Percentiles rank a stretch among this genome's conserved stretches.
Conservation (phyloP, 1,140 invertebrate species). For the Branchinecta lynchi region DNA sequence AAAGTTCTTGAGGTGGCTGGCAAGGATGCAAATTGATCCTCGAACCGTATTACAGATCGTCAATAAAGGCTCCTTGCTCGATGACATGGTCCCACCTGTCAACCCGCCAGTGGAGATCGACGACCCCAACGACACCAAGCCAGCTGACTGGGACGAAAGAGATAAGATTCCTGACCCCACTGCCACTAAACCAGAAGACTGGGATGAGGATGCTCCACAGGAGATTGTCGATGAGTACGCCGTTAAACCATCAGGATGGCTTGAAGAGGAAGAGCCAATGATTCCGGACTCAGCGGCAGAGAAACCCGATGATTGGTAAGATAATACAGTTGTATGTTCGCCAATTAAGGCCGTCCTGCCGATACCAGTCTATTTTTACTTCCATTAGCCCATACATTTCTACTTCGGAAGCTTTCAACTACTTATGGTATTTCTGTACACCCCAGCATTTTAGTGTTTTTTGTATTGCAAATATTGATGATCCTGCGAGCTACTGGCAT, state of each 20-base stretch:
- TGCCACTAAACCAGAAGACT: slow-evolving; percentile 77
- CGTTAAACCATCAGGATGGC: slow-evolving; percentile 77
- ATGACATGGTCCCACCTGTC: slow-evolving; percentile 80
- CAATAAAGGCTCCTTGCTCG: slow-evolving; percentile 67
- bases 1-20: no score
- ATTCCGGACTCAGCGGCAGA: slow-evolving; percentile 71
- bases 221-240: slow-evolving; percentile 78
- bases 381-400: no score
- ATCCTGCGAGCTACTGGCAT: no score
- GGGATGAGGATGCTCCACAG: slow-evolving; percentile 82
- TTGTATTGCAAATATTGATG: no score
- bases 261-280: slow-evolving; percentile 76
- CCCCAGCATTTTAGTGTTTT: no score
- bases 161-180: slow-evolving; percentile 85
- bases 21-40: no score
- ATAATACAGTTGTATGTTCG: slow-evolving; percentile 11
- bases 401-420: no score
- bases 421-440: no score
- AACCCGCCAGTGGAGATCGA: slow-evolving; percentile 92
- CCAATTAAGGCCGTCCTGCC: no score
- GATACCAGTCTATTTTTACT: no score
- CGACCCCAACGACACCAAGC: slow-evolving; percentile 78
- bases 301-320: slow-evolving; percentile 79
- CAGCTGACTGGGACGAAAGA: slow-evolving; percentile 89
- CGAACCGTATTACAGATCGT: slow-evolving; percentile 33